Evolutionary conservation across 2,888 invertebrate genomes (phyloP), one percentile per base, ranked within the genome.

Genomic region (Drosophila melanocephala): DNA sequence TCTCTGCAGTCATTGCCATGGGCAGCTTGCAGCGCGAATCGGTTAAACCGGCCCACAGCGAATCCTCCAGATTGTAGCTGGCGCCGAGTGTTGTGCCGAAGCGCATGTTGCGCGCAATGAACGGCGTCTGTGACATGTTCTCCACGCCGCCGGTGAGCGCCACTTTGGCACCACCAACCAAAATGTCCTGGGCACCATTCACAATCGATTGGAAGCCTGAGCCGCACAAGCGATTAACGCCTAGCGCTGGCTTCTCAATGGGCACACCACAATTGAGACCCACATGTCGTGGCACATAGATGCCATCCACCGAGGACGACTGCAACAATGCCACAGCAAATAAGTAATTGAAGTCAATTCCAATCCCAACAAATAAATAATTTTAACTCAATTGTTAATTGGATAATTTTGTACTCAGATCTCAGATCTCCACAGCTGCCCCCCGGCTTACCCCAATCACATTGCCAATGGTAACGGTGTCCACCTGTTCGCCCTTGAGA

Each of bases 1-100:
- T 98, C 94, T 98, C 98, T 0, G 98, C 98, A 0, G 99, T 99
- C 91, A 98, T 94, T 3, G 97, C 99, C 99, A 99, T 99, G 0
- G 99, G 98, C 42, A 98, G 94, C 77, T 97, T 97, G 92, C 98
- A 97, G 93, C 97, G 96, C 0, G 96, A 95, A 92, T 99, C 99
- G 0, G 97, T 96, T 2, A 99, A 95, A 4, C 97, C 96, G 1
- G 96, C 94, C 99, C 99, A 99, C 19, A 99, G 94, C 0, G 96
- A 95, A 94, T 99, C 99, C 93, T 99, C 99, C 80, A 99, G 95
- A 78, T 95, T 95, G 66, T 96, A 95, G 82, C 95, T 96, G 30
- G 94, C 93, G 0, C 99, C 99, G 3, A 99, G 94, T 0, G 95
- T 95, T 14, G 98, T 96, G 3, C 99, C 99, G 94, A 98, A 99